Evolutionary conservation across 2,888 invertebrate species (phyloP), one percentile per base, ranked within the genome.

Genomic region (Hedya salicella): DNA sequence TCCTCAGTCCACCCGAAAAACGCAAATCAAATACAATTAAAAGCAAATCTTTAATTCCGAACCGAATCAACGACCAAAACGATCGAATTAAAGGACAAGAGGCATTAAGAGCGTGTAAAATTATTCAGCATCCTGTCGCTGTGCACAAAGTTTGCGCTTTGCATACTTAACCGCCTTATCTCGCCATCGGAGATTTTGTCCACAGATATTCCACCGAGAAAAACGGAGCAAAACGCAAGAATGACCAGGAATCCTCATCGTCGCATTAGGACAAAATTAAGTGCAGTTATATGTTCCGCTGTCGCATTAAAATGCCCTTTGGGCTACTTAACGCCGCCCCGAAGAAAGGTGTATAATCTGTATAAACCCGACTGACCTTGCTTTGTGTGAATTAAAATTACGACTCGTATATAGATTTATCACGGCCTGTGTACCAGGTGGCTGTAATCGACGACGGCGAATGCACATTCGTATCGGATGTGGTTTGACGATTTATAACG

Each of bases 91-190:
- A 83, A 79, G 79, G 83, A 88, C 88, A 90, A 81, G 69, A 83
- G 82, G 82, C 87, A 87, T 89, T 88, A 89, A 88, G 87, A 86
- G 83, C 87, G 89, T 91, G 90, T 90, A 90, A 89, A 89, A 90
- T 91, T 90, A 91, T 91, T 89, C 90, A 89, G 86, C 75, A 78
- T 85, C 84, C 88, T 85, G 87, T 88, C 87, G 86, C 86, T 85
- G 81, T 81, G 66, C 80, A 83, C 86, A 88, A 88, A 89, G 88
- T 90, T 89, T 86, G 86, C 89, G 86, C 87, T 91, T 87, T 89
- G 89, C 91, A 91, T 92, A 90, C 88, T 89, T 89, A 89, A 91
- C 89, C 88, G 86, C 89, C 88, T 89, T 92, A 91, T 91, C 91
- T 81, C 87, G 85, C 83, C 85, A 91, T 91, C 91, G 85, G 76